Evolutionary conservation across 2,888 invertebrate species (phyloP).

Genomic region (Xylocampa areola): DNA sequence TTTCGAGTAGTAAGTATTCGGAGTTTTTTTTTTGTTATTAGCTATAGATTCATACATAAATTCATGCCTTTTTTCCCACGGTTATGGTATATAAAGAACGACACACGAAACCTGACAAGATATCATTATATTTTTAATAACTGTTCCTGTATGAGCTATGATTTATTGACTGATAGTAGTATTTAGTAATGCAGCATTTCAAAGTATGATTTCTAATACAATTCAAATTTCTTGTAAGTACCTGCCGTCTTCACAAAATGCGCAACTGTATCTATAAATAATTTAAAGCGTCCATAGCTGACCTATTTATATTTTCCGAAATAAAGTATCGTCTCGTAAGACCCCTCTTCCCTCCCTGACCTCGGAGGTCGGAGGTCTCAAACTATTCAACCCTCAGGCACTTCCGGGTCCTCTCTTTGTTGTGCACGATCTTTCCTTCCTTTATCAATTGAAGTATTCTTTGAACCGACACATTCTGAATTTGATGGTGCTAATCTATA

Average conservation of each 20-base stretch:
- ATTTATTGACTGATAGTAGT: too few species aligned
- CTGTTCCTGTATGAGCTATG: too few species aligned
- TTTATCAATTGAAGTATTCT: constrained; percentile 67
- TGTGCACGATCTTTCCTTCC: constrained; percentile 68
- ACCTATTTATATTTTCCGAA: constrained; percentile 42
- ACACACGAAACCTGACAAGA: too few species aligned
- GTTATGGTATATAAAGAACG: too few species aligned
- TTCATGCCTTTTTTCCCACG: too few species aligned
- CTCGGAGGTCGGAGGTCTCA: constrained; percentile 55
- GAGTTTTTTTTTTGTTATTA: too few species aligned
- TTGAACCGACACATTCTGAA: constrained; percentile 62
- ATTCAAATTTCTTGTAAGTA: neutral
- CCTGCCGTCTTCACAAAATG: neutral
- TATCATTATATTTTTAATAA: too few species aligned
- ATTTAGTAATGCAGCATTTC: too few species aligned
- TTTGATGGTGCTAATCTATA: constrained; percentile 43
- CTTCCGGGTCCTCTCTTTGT: constrained; percentile 73
- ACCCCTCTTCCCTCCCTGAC: constrained; percentile 39
- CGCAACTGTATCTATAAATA: neutral
- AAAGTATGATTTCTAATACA: neutral
- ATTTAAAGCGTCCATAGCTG: constrained; percentile 15
- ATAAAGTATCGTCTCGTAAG: constrained; percentile 13
- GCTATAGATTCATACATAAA: too few species aligned
- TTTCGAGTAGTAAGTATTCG: too few species aligned
- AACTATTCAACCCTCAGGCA: constrained; percentile 73